Evolutionary conservation across 2,797 vertebrate species (phyloP), one percentile per base, ranked within the genome.

Genomic region (Astyanax mexicanus): DNA sequence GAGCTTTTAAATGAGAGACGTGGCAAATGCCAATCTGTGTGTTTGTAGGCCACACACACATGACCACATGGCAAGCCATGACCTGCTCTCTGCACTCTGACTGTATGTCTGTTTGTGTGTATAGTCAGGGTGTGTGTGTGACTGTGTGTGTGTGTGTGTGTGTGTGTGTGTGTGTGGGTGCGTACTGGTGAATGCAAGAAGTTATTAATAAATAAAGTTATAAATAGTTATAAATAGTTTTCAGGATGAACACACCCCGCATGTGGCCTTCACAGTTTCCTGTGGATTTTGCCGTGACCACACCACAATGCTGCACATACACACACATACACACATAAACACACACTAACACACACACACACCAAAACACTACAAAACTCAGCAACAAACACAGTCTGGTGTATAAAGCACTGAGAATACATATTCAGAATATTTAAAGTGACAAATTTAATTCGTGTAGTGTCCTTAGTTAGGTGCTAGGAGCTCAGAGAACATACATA

Each of bases 181-280:
- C 49, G 1, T 23, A 29, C 15, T 15, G 17, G 5, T 44, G 52
- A 62, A 57, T 12, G 27, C 15, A 27, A 7, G 60, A 73, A 4
- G 8, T 44, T 55, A n/a, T 32, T 32, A 2, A 32, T 44, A 74
- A 65, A 64, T 66, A 57, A 54, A 54, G 37, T 35, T 52, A 32
- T 45, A 45, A 40, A 66, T 27, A 66, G 2, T 32, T 32, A 32
- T 32, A 74, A 15, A 1, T 5, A n/a, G n/a, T 44, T 11, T 67
- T 45, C 23, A 65, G 60, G 51, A 66, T 57, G 51, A 21, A 57
- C 72, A 45, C 72, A 17, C 49, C 72, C 72, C 17, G 12, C 51
- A 17, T 58, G 74, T 67, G 52, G 67, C 19, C 40, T 47, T 29
- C 37, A 72, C 55, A 17, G 52, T 65, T 38, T 67, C 72, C 62